These are phyloP conservation scores for Cassiopea xamachana DNA, from an alignment of 30 jellyfish, hydroid and myxozoan genomes.

Conservation along the genomic window DNA sequence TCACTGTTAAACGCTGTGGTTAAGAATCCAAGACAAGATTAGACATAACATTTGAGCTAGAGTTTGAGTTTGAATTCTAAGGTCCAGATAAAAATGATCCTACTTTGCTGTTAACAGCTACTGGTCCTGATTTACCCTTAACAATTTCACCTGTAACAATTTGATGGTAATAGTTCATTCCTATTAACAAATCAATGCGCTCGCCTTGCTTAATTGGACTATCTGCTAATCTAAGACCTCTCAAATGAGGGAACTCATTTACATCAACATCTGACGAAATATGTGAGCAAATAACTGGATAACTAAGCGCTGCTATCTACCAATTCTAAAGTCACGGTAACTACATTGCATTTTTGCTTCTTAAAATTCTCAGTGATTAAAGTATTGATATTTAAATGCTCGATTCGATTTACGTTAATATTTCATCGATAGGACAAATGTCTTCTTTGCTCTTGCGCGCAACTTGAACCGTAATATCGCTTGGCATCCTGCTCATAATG, in stretches of 20 bases:
- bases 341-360: conserved; percentile 22
- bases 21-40: conserved; percentile 6
- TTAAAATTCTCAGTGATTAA: conserved; percentile 24
- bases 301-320: conserved; percentile 12
- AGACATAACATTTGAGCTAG: background rate
- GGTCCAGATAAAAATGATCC: conserved; percentile 63
- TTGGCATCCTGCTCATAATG: background rate
- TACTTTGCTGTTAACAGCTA: conserved; percentile 53
- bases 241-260: conserved; percentile 8
- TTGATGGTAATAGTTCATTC: conserved; percentile 57
- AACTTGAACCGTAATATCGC: background rate
- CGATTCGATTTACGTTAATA: background rate
- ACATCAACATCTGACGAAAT: conserved; percentile 13
- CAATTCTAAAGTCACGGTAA: conserved; percentile 26
- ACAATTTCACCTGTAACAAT: conserved; percentile 51
- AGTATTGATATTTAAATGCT: conserved; percentile 30
- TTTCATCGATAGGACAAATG: background rate
- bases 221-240: conserved; percentile 26
- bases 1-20: background rate
- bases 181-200: conserved; percentile 26
- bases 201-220: background rate
- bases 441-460: background rate
- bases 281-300: conserved; percentile 41
- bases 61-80: background rate
- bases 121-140: conserved; percentile 66